Percentiles rank a stretch among this genome's conserved stretches.
phyloP scores from a whole-genome alignment of 2,113 vertebrate species.

The Lophura nycthemera region DNA sequence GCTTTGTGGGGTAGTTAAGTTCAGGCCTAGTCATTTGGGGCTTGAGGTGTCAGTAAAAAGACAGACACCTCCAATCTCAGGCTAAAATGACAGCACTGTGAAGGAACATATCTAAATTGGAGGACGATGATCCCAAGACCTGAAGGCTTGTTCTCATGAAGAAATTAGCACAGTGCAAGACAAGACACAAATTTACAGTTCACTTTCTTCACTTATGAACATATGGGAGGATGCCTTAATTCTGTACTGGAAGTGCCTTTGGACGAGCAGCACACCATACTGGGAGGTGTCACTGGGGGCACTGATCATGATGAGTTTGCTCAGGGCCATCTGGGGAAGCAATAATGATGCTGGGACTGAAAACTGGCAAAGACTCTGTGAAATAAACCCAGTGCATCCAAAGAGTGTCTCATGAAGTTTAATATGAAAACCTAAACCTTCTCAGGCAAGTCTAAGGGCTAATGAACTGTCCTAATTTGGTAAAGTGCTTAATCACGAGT shows the following conservation, averaged over 20 bases:
- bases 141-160: neutral
- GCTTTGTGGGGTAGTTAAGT: neutral
- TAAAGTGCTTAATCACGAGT: neutral
- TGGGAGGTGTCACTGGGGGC: neutral
- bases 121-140: neutral
- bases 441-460: neutral
- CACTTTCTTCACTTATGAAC: neutral
- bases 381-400: neutral
- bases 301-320: neutral
- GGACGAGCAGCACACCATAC: neutral
- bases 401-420: rapidly evolving
- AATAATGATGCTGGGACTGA: neutral
- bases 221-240: neutral
- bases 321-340: neutral
- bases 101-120: neutral
- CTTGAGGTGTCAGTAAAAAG: neutral
- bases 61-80: neutral
- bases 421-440: neutral
- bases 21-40: neutral
- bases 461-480: neutral
- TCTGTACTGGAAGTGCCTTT: neutral
- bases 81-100: neutral
- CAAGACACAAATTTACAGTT: neutral
- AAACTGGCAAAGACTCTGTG: neutral
- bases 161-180: neutral